Evolutionary conservation across 2,797 vertebrate genomes (phyloP), one percentile per base, ranked within the genome.

Genomic region (Luscinia megarhynchos): DNA sequence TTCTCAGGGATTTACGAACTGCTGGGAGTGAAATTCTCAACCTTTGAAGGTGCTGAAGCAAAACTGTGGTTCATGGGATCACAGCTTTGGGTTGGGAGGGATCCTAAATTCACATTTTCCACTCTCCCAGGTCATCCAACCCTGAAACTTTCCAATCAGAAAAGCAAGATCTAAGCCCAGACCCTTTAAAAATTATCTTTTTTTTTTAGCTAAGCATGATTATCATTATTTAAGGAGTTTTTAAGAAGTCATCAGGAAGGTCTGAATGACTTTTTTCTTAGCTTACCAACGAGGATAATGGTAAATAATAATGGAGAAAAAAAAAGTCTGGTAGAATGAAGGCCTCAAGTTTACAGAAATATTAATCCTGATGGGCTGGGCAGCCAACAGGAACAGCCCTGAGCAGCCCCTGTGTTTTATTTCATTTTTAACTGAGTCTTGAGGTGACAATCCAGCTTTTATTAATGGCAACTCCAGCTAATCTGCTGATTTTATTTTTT

Each of bases 171-270:
- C 26, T 55, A 20, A 34, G 15, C n/a, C 14, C 26, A 2, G 0
- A 1, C 32, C 8, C 19, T 59, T 54, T 21, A 26, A 50, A 67
- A 84, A 24, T 1, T 1, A 12, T 40, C 5, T 12, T 58, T 77
- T 61, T 53, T 41, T 2, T 14, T 32, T 10, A 58, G 15, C 8
- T 13, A 32, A 50, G 11, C 34, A 14, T 2, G 26, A 21, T 40
- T 26, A 19, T 19, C 15, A 15, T 46, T 38, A 41, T 53, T 61
- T 22, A 41, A 48, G 20, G 7, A 45, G 4, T 26, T 23, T 34
- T 5, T 1, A 2, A 27, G 27, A 30, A 14, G 0, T 3, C 2
- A 17, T 77, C 10, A 16, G 50, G 23, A 73, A 46, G 6, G 10
- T 26, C 36, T 57, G 29, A 20, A 13, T 21, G 12, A 14, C 6